These are phyloP conservation scores for Psettodes erumei DNA, from an alignment of 2,113 vertebrate genomes.

Conservation along the genomic window DNA sequence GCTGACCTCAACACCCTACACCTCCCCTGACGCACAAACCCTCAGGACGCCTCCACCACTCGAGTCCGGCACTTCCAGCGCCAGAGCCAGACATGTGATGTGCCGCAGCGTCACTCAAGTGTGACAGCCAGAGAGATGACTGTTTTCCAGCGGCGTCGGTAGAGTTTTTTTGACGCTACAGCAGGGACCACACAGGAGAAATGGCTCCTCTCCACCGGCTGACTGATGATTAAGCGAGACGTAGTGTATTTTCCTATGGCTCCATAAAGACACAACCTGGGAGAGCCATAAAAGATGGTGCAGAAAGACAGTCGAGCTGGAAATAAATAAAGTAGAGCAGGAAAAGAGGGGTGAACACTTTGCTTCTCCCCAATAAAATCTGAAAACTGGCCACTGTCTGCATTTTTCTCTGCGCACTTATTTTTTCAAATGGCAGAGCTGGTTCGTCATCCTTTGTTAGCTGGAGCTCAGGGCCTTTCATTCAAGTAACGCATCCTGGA, in stretches of 20 bases:
- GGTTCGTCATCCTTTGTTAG: conserved; percentile 24
- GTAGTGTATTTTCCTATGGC: conserved; percentile 78
- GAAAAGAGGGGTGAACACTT: conserved; percentile 55
- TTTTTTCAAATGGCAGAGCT: conserved; percentile 48
- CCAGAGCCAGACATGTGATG: conserved; percentile 64
- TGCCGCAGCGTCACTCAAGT: conserved; percentile 60
- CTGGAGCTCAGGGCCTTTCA: conserved; percentile 17
- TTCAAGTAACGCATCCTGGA: not conserved
- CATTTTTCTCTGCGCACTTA: conserved; percentile 42
- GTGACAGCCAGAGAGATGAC: conserved; percentile 79
- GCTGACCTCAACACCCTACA: conserved; percentile 27
- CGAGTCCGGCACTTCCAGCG: conserved; percentile 34
- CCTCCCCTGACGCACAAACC: conserved; percentile 22
- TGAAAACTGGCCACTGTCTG: conserved; percentile 46
- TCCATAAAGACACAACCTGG: conserved; percentile 76
- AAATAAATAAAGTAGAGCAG: conserved; percentile 74
- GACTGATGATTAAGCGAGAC: conserved; percentile 78
- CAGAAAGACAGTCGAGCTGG: conserved; percentile 69
- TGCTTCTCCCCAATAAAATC: conserved; percentile 53
- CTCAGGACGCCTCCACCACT: conserved; percentile 36
- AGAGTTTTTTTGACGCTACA: conserved; percentile 53
- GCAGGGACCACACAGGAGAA: conserved; percentile 81
- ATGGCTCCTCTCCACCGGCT: conserved; percentile 66
- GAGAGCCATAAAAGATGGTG: conserved; percentile 72
- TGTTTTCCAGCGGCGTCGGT: conserved; percentile 73